Evolutionary conservation across 1,140 invertebrate species (phyloP), one percentile per base, ranked within the genome.

Genomic region (Achatina immaculata): DNA sequence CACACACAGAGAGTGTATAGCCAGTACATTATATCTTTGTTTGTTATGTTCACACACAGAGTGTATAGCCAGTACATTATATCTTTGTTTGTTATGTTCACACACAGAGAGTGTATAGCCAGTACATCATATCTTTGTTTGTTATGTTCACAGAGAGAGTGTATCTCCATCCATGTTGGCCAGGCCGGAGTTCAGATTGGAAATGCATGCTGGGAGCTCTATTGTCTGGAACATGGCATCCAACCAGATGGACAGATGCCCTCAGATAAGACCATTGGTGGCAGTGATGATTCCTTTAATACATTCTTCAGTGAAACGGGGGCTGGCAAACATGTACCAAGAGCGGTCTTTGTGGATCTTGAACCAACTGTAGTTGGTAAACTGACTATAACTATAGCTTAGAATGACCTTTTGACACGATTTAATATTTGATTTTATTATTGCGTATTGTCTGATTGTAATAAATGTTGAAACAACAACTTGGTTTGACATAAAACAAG

Each of bases 271-370:
- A 68, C 77, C 24, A 38, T 78, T 69, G 87, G 90, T 16, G 93
- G 93, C 21, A 94, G 94, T 45, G 95, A 96, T 88, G 95, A 96
- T 89, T 95, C 95, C n/a, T 96, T 96, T 91, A 96, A 95, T 88
- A 96, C 95, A n/a, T 96, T 96, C 91, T 96, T 96, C 93, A 95
- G 94, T 84, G 96, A 97, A 90, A 97, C 95, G 42, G 95, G 95
- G 28, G 95, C 92, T 43, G 93, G 94, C 0, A 94, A 94, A 86
- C 93, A 95, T 84, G 96, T 96, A n/a, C 95, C 95, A 4, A 86
- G 91, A 78, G 91, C 91, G 14, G 87, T 92, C 45, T 91, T 92
- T 76, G 89, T 92, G 31, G 91, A 92, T 81, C 80, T 91, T 66
- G 91, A 92, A 75, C 91, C 91, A 0, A 92, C 91, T n/a, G 91